Evolutionary conservation across 2,797 vertebrate species (phyloP).

Genomic region (Amphiprion clarkii): DNA sequence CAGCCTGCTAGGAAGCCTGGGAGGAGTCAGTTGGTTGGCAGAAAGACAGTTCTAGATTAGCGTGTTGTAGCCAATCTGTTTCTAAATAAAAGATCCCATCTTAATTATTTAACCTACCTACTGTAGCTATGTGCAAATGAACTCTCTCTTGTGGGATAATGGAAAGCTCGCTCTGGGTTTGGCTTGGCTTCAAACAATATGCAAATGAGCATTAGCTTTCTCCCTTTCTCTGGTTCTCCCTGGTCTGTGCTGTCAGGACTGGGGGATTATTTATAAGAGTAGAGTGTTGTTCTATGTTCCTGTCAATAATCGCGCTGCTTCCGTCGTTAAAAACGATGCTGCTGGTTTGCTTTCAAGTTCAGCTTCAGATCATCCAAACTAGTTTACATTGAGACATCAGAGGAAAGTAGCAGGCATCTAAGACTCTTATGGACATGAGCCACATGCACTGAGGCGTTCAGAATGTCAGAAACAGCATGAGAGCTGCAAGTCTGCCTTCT

Average conservation of each 20-base stretch:
- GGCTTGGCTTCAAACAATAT: constrained; percentile 37
- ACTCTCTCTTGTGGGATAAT: constrained; percentile 52
- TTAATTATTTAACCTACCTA: constrained; percentile 74
- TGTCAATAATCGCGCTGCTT: too few relatives aligned
- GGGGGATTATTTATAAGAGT: constrained; percentile 38
- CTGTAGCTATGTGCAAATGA: constrained; percentile 58
- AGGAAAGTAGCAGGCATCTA: too few relatives aligned
- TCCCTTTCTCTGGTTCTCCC: constrained; percentile 25
- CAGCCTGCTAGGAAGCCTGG: constrained; percentile 43
- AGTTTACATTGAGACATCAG: too few relatives aligned
- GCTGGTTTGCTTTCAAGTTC: not conserved
- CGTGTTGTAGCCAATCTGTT: constrained; percentile 59
- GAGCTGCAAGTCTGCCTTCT: constrained; percentile 2
- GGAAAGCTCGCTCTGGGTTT: constrained; percentile 31
- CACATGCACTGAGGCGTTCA: not conserved
- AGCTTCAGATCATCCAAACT: too few relatives aligned
- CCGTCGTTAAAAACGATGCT: too few relatives aligned
- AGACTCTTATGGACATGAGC: not conserved
- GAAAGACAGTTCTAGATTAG: constrained; percentile 47
- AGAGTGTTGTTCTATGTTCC: too few relatives aligned
- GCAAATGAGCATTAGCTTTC: constrained; percentile 56
- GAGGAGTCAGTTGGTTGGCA: constrained; percentile 46
- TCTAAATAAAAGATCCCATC: constrained; percentile 73
- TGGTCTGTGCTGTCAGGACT: constrained; percentile 1
- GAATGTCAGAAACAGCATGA: constrained; percentile 10